Evolutionary conservation across 35 echinoderm and acorn worm species (phyloP), one percentile per base, ranked within the genome.

Genomic region (Apostichopus parvimensis): DNA sequence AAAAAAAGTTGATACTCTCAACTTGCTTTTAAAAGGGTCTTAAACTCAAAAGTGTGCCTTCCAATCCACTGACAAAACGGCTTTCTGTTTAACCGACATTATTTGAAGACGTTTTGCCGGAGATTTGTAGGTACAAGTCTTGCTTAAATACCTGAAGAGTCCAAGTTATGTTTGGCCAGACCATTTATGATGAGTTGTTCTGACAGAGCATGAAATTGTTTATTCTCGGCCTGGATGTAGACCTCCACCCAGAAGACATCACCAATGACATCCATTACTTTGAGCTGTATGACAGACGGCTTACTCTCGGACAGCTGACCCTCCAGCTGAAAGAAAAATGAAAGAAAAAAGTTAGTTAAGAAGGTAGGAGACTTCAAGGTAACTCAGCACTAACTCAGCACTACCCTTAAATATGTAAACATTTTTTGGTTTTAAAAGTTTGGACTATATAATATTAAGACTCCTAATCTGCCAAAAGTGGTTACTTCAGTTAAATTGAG

Each of bases 151-250:
- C 52, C 52, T 80, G 78, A 0, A 17, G 52, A 80, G 21, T 11
- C 78, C 22, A 22, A 28, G 4, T 15, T 25, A 6, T 87, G 11
- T 52, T 87, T 87, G 20, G 20, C 85, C 12, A 65, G 59, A 21
- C 85, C 85, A 62, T 66, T 18, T 25, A 58, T 26, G 20, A 87
- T 25, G 15, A 87, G 85, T 22, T 87, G n/a, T 57, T 87, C 54
- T 59, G 85, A 23, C 4, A 87, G 85, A 12, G 85, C 54, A 6
- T 13, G n/a, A 25, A 7, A 58, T 11, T 57, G 17, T 13, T 71
- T 52, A 87, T n/a, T 52, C 2, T 66, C 85, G 9, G 85, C 23
- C 10, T 54, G 85, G 54, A 87, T 59, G 54, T 59, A 66, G 1
- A 87, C 52, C 4, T 87, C 85, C 6, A 87, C 85, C 57, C 9